Percentiles rank a stretch among this genome's conserved stretches.
phyloP scores from a whole-genome alignment of 2,797 vertebrate species.

The Choloepus didactylus region DNA sequence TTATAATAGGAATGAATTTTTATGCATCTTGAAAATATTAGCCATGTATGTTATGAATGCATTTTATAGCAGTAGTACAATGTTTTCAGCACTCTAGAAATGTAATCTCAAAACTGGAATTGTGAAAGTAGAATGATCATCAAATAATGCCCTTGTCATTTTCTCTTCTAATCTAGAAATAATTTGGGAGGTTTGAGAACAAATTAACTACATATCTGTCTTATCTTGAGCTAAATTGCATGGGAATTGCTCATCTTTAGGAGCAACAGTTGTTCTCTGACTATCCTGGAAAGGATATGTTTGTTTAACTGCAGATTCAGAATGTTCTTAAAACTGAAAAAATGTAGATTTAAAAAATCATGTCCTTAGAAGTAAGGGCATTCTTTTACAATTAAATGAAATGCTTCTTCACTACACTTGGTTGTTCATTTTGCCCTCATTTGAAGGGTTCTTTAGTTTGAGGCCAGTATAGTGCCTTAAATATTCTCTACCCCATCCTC shows the following conservation, averaged over 20 bases:
- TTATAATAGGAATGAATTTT: background rate
- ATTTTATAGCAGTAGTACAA: conserved; percentile 44
- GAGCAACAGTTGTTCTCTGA: conserved; percentile 72
- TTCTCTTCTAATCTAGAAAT: conserved; percentile 51
- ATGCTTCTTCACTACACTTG: background rate
- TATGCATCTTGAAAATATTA: background rate
- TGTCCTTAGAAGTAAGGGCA: conserved; percentile 34
- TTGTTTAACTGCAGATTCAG: conserved; percentile 55
- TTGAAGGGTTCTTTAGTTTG: background rate
- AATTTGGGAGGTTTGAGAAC: conserved; percentile 1
- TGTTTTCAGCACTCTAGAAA: conserved; percentile 38
- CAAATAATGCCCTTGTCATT: background rate
- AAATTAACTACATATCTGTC: conserved; percentile 14
- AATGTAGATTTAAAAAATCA: background rate
- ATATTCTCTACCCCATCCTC: background rate
- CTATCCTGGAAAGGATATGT: conserved; percentile 54
- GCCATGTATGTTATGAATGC: background rate
- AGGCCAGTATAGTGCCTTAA: background rate
- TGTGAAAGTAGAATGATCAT: conserved; percentile 62
- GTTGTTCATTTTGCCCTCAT: background rate
- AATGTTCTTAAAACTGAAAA: conserved; percentile 60
- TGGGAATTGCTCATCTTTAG: conserved; percentile 58
- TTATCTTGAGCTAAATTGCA: conserved; percentile 32
- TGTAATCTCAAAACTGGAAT: conserved; percentile 51
- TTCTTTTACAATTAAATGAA: background rate